Conservation (phyloP, 2,888 invertebrate species). For the Macropis europaea region DNA sequence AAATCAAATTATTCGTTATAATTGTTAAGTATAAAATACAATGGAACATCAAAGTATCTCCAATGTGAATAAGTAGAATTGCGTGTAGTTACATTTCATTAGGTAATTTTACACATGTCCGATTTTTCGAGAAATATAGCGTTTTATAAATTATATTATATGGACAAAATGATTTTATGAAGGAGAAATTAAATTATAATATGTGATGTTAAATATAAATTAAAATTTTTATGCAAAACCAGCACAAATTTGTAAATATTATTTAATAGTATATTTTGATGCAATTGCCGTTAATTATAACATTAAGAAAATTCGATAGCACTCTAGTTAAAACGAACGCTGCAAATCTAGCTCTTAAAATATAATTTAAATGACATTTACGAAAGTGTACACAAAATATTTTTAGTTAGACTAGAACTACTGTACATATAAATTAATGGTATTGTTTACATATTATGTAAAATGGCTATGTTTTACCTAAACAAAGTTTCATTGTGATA, state of each 20-base stretch:
- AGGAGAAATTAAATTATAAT: constrained; percentile 38
- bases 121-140: constrained; percentile 37
- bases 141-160: constrained; percentile 39
- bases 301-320: constrained; percentile 28
- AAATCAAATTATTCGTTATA: constrained; percentile 12
- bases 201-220: constrained; percentile 41
- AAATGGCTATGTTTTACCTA: constrained; percentile 72
- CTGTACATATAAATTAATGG: constrained; percentile 48
- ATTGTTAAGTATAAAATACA: constrained; percentile 16
- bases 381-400: constrained; percentile 52
- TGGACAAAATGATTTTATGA: constrained; percentile 35
- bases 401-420: constrained; percentile 52
- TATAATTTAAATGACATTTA: constrained; percentile 37
- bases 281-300: constrained; percentile 31
- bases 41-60: constrained; percentile 9
- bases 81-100: constrained; percentile 22
- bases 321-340: constrained; percentile 26
- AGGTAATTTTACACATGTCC: constrained; percentile 30
- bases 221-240: constrained; percentile 38
- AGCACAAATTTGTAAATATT: constrained; percentile 58
- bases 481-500: constrained; percentile 77
- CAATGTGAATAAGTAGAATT: constrained; percentile 16
- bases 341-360: constrained; percentile 26
- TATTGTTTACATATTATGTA: constrained; percentile 68
- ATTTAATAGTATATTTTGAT: constrained; percentile 49